Conservation (phyloP, 2,888 invertebrate species). For the Poecilobothrus nobilitatus region DNA sequence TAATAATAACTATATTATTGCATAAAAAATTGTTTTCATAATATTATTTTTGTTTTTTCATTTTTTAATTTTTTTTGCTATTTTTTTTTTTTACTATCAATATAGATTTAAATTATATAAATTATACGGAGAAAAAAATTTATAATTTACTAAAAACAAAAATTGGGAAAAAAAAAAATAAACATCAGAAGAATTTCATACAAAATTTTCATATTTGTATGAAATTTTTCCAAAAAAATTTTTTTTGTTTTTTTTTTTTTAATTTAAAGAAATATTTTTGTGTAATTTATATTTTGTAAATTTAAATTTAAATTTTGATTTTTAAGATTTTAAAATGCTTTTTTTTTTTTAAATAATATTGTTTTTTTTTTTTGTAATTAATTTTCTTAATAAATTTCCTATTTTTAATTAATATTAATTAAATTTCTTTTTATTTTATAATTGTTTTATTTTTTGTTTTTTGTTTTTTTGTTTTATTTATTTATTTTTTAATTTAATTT, state of each 20-base stretch:
- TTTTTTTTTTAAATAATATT: not conserved
- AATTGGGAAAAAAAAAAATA: not conserved
- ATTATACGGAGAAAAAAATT: not conserved
- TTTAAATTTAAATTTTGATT: not conserved
- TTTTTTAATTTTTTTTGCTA: no score
- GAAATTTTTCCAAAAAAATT: constrained; percentile 5
- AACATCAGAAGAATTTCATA: constrained; percentile 1
- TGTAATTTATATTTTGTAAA: not conserved
- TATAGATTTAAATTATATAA: not conserved
- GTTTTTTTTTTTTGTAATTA: not conserved
- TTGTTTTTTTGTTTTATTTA: not conserved
- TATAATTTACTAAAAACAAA: not conserved
- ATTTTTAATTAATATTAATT: not conserved
- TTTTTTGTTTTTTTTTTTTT: not conserved
- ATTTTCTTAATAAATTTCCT: not conserved
- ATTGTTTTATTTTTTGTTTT: not conserved
- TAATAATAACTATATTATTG: constrained; percentile 1
- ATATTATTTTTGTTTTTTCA: no score
- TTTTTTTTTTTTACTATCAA: no score
- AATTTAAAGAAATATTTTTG: not conserved
- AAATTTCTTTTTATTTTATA: not conserved
- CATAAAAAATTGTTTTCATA: not conserved
- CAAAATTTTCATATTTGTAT: not conserved
- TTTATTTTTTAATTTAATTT: not conserved
- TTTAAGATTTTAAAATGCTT: not conserved